Evolutionary conservation across 35 echinoderm and acorn worm species (phyloP).

Genomic region (Heliocidaris tuberculata): DNA sequence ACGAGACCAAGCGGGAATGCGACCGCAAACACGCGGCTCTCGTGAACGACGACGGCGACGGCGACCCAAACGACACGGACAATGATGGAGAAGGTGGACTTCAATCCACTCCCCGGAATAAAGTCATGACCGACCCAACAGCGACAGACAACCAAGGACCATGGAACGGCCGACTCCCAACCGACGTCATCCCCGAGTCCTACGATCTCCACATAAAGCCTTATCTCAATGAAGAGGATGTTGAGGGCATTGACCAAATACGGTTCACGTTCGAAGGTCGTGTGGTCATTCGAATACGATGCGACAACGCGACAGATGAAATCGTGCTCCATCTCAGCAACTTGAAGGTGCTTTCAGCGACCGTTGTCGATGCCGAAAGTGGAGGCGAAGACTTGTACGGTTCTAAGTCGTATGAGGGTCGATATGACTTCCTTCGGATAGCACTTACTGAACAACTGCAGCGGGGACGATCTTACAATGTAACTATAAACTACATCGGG

Average conservation of each 20-base stretch:
- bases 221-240: constrained; percentile 71
- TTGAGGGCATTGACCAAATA: background rate
- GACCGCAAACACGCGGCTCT: background rate
- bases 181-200: constrained; percentile 53
- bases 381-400: background rate
- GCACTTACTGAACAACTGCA: background rate
- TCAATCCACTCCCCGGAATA: background rate
- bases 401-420: background rate
- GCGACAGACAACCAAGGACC: background rate
- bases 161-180: constrained; percentile 69
- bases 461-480: background rate
- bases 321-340: constrained; percentile 46
- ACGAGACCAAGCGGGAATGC: background rate
- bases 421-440: constrained; percentile 20
- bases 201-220: constrained; percentile 77
- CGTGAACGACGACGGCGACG: background rate
- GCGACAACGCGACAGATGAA: constrained; percentile 28
- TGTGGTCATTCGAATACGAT: constrained; percentile 55
- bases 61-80: background rate
- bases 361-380: background rate
- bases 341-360: background rate
- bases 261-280: constrained; percentile 72
- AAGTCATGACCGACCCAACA: background rate
- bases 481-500: constrained; percentile 41
- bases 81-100: background rate